phyloP scores from a whole-genome alignment of 2,888 invertebrate genomes.

The Listrodromus nycthemerus region DNA sequence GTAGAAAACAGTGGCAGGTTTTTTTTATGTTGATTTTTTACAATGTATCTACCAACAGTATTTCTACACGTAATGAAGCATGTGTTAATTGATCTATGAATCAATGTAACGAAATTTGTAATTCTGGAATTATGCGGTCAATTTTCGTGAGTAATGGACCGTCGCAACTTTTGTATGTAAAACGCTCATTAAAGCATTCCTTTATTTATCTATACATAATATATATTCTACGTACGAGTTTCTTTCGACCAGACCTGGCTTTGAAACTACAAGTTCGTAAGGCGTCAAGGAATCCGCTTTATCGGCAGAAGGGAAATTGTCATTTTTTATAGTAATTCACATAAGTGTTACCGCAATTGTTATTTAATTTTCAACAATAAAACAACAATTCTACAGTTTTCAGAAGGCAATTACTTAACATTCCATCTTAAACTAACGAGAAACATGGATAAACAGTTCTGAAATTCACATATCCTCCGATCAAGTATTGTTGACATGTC shows the following conservation, averaged over 20 bases:
- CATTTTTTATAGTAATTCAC: not conserved
- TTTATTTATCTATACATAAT: slow-evolving; percentile 67
- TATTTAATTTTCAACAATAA: not conserved
- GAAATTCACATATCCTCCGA: not conserved
- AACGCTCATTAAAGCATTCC: slow-evolving; percentile 66
- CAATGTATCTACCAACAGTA: slow-evolving; percentile 13
- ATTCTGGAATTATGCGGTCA: slow-evolving; percentile 24
- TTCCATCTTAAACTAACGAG: not conserved
- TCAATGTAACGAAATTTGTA: slow-evolving; percentile 56
- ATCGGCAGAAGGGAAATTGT: slow-evolving; percentile 1
- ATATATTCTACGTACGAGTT: slow-evolving; percentile 14
- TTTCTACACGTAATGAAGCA: slow-evolving; percentile 1
- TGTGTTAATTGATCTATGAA: slow-evolving; percentile 29
- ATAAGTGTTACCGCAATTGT: not conserved
- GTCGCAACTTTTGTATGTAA: slow-evolving; percentile 47
- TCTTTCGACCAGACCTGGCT: not conserved
- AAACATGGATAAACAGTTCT: not conserved
- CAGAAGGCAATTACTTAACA: not conserved
- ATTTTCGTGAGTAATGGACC: slow-evolving; percentile 3
- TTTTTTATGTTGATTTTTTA: slow-evolving; percentile 11
- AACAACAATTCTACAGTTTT: not conserved
- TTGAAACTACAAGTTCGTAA: not conserved
- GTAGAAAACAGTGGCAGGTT: not conserved
- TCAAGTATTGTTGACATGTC: not conserved
- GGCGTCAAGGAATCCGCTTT: not conserved